Percentiles rank a stretch among this genome's conserved stretches.
Evolutionary conservation across 2,888 invertebrate species (phyloP).

Genomic region (Polymixis lichenea): DNA sequence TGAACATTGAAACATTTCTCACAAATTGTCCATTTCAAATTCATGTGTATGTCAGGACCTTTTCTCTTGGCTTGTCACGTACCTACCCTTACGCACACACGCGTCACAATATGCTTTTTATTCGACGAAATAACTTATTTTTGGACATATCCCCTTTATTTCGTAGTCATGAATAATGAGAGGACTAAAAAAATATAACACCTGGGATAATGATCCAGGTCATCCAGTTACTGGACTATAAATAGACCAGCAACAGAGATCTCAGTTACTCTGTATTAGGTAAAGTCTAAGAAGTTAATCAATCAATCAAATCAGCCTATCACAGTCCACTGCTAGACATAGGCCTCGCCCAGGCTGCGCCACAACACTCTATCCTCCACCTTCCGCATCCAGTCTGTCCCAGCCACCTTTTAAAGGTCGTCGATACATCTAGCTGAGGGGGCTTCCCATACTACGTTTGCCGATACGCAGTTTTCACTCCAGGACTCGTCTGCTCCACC

Average conservation of each 20-base stretch:
- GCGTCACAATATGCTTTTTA: slow-evolving; percentile 48
- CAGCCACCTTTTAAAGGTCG: too few species aligned
- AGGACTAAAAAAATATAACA: not conserved
- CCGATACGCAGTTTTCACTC: too few species aligned
- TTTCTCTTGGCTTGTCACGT: slow-evolving; percentile 74
- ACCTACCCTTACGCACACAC: slow-evolving; percentile 62
- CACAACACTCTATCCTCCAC: too few species aligned
- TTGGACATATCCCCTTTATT: slow-evolving; percentile 14
- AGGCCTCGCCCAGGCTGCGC: too few species aligned
- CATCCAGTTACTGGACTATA: not conserved
- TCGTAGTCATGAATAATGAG: slow-evolving; percentile 6
- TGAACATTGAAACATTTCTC: slow-evolving; percentile 52
- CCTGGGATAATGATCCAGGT: not conserved
- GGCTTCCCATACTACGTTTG: too few species aligned
- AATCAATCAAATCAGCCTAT: too few species aligned
- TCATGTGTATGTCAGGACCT: slow-evolving; percentile 71
- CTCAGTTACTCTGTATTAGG: not conserved
- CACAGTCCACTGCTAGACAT: too few species aligned
- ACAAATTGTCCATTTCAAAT: slow-evolving; percentile 71
- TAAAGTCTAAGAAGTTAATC: not conserved
- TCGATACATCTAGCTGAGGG: too few species aligned
- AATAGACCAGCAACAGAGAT: not conserved
- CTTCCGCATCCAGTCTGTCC: too few species aligned
- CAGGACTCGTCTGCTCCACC: too few species aligned
- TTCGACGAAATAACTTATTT: slow-evolving; percentile 45